Conservation (phyloP, 2,888 invertebrate genomes). For the Epirrhoe tristata region DNA sequence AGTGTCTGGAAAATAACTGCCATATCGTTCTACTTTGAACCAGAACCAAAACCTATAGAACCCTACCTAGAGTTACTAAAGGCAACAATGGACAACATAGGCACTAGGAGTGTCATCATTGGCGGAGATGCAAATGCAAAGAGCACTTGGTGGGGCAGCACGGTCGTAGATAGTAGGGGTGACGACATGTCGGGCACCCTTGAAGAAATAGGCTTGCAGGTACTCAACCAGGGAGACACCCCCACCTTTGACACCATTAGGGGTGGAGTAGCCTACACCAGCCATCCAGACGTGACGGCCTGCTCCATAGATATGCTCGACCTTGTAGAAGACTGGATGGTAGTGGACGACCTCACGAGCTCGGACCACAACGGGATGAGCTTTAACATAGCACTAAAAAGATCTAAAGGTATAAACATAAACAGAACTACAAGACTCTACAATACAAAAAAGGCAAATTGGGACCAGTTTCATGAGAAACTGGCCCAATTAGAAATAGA, state of each 20-base stretch:
- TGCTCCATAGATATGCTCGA: too few species aligned
- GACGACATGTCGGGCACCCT: constrained; percentile 28
- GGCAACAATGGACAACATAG: neutral
- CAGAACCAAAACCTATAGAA: constrained; percentile 19
- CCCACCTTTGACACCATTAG: too few species aligned
- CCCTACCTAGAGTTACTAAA: constrained; percentile 29
- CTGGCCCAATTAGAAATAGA: constrained; percentile 2
- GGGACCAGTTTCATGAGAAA: constrained; percentile 16
- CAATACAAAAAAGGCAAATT: too few species aligned
- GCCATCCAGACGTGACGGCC: too few species aligned
- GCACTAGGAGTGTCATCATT: constrained; percentile 1
- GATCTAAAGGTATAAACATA: constrained; percentile 12
- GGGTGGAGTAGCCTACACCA: too few species aligned
- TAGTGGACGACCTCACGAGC: too few species aligned
- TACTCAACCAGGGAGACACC: too few species aligned
- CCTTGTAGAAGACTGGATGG: too few species aligned
- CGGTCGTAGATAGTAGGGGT: constrained; percentile 30
- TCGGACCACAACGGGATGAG: constrained; percentile 45
- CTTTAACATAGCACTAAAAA: constrained; percentile 31
- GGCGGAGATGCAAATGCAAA: constrained; percentile 42
- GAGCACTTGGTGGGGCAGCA: constrained; percentile 42
- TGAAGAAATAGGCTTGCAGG: constrained; percentile 35
- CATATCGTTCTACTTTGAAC: constrained; percentile 5
- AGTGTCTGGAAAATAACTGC: neutral
- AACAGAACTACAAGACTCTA: constrained; percentile 22